A percentile compares a stretch with the other conserved stretches of the same genome.
Conservation (phyloP, 2,888 invertebrate genomes). For the Harpalus rubripes region DNA sequence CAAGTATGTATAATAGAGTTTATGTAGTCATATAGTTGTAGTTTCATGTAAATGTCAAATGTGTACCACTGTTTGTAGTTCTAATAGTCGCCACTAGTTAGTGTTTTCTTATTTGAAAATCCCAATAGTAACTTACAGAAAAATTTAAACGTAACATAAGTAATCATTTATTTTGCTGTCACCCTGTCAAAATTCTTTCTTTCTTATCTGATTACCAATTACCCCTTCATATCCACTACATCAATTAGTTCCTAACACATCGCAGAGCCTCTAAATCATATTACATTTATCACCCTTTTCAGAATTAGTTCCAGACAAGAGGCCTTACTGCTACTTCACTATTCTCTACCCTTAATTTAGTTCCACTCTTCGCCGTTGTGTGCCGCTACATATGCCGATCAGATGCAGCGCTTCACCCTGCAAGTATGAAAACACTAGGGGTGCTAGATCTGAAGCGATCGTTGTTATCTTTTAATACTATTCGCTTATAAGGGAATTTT, state of each 20-base stretch:
- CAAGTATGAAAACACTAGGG: slow-evolving; percentile 11
- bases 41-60: too few relatives aligned
- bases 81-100: too few relatives aligned
- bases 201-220: neutral
- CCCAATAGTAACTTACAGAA: neutral
- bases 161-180: neutral
- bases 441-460: slow-evolving; percentile 19
- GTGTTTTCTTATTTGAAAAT: too few relatives aligned
- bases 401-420: slow-evolving; percentile 23
- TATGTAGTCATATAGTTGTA: too few relatives aligned
- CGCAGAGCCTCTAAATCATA: slow-evolving; percentile 13
- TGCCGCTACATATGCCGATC: slow-evolving; percentile 37
- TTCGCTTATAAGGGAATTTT: slow-evolving; percentile 4
- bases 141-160: neutral
- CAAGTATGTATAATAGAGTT: too few relatives aligned
- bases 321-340: neutral
- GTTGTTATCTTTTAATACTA: slow-evolving; percentile 51
- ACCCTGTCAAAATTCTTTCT: neutral
- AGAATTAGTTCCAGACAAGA: slow-evolving; percentile 30
- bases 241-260: slow-evolving; percentile 13
- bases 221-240: slow-evolving; percentile 9
- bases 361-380: neutral
- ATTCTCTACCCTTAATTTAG: neutral
- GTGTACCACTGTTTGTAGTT: too few relatives aligned
- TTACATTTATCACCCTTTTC: slow-evolving; percentile 41